Conservation (phyloP, 2,797 vertebrate genomes). For the Siniperca obscura region DNA sequence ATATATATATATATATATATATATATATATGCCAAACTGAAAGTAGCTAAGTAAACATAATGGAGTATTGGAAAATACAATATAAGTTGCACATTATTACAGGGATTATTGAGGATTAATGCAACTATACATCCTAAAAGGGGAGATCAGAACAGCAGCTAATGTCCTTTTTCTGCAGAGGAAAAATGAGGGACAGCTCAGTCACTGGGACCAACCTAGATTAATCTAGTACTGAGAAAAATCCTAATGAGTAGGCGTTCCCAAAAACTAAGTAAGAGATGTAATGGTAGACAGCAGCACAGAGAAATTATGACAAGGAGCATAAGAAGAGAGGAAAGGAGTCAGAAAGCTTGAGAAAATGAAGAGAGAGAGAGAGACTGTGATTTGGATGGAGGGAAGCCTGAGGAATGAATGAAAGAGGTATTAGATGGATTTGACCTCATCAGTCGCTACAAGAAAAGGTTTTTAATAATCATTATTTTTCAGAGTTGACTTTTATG, state of each 20-base stretch:
- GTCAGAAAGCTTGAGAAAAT: constrained; percentile 40
- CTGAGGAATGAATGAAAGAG: constrained; percentile 45
- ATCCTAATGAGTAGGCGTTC: constrained; percentile 25
- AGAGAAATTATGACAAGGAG: constrained; percentile 47
- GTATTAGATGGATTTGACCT: constrained; percentile 57
- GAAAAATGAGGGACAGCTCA: constrained; percentile 53
- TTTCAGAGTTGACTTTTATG: constrained; percentile 42
- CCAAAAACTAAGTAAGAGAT: constrained; percentile 27
- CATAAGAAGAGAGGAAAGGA: constrained; percentile 33
- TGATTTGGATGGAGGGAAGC: constrained; percentile 53
- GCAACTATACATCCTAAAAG: not conserved
- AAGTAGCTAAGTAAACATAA: too few relatives aligned
- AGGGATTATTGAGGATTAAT: not conserved
- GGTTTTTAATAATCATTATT: constrained; percentile 44
- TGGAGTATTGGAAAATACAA: too few relatives aligned
- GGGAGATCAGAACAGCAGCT: not conserved
- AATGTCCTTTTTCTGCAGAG: constrained; percentile 15
- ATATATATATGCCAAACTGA: too few relatives aligned
- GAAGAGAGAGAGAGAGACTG: constrained; percentile 33
- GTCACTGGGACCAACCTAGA: constrained; percentile 10
- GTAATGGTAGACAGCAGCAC: constrained; percentile 38
- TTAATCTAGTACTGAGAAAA: constrained; percentile 20
- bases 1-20: too few relatives aligned
- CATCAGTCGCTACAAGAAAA: constrained; percentile 59
- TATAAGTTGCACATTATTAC: too few relatives aligned